phyloP scores from a whole-genome alignment of 2,888 invertebrate genomes.

The Drosophila prostipennis region DNA sequence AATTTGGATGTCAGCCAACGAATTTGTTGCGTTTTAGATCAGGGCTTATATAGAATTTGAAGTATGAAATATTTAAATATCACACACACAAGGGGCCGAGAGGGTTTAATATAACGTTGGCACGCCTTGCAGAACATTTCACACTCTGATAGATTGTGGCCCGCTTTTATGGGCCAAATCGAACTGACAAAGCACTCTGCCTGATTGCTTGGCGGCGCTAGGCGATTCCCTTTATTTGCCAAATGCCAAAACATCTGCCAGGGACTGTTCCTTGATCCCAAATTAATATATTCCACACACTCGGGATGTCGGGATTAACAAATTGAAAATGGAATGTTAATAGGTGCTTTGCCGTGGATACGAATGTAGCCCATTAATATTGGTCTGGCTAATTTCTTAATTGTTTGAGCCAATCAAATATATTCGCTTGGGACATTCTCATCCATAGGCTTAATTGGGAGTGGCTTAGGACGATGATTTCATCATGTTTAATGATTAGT shows the following conservation, averaged over 20 bases:
- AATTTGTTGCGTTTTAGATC: constrained; percentile 34
- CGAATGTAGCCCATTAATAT: constrained; percentile 11
- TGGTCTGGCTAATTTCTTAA: constrained; percentile 14
- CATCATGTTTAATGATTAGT: not conserved
- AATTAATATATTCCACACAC: constrained; percentile 49
- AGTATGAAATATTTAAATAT: constrained; percentile 57
- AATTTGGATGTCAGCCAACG: constrained; percentile 38
- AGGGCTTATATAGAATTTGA: constrained; percentile 16
- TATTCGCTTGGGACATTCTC: not conserved
- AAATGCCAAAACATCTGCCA: constrained; percentile 16
- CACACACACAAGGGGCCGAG: constrained; percentile 9
- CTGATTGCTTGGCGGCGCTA: constrained; percentile 58
- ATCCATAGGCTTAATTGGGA: not conserved
- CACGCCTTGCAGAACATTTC: constrained; percentile 52
- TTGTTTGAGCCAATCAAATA: constrained; percentile 9
- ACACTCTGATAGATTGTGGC: constrained; percentile 40
- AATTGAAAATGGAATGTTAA: constrained; percentile 23
- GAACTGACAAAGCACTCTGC: constrained; percentile 60
- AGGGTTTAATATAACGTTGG: constrained; percentile 61
- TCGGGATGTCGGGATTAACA: constrained; percentile 10
- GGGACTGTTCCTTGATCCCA: constrained; percentile 17
- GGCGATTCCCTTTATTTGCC: constrained; percentile 6
- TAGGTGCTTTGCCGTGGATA: not conserved
- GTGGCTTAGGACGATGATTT: not conserved
- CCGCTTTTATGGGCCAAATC: constrained; percentile 30